Percentiles rank a stretch among this genome's conserved stretches.
phyloP scores from a whole-genome alignment of 2,888 invertebrate genomes.

The Apotomis turbidana region DNA sequence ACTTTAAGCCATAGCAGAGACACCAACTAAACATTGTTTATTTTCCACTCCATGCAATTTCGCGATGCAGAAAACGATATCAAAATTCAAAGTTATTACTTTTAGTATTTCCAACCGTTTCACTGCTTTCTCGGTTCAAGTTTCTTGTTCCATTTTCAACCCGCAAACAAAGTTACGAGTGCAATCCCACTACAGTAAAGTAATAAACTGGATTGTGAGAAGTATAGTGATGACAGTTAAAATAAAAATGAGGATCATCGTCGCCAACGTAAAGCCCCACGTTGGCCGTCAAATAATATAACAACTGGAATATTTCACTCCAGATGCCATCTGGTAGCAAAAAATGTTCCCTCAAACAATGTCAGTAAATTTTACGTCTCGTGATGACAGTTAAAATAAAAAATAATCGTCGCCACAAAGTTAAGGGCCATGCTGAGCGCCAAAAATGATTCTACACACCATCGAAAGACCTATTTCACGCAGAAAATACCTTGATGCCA shows the following conservation, averaged over 20 bases:
- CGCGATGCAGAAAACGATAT: conserved; percentile 17
- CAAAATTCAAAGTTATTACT: conserved; percentile 34
- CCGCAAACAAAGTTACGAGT: conserved; percentile 25
- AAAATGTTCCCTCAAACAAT: neutral
- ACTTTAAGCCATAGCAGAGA: conserved; percentile 3
- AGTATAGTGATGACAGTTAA: conserved; percentile 28
- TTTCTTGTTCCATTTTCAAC: conserved; percentile 26
- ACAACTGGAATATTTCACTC: neutral
- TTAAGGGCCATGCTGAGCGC: conserved; percentile 13
- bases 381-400: conserved; percentile 33
- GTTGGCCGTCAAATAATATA: conserved; percentile 11
- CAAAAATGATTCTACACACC: neutral
- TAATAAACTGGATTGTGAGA: conserved; percentile 30
- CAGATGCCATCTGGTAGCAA: neutral
- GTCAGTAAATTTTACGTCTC: neutral
- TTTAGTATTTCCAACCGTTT: conserved; percentile 22
- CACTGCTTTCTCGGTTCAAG: conserved; percentile 24
- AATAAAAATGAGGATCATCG: conserved; percentile 32
- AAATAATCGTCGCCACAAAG: conserved; percentile 46
- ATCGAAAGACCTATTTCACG: neutral
- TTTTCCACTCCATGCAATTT: conserved; percentile 27
- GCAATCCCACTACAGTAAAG: conserved; percentile 22
- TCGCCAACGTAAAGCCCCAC: conserved; percentile 46
- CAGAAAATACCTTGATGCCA: neutral
- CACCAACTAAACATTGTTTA: conserved; percentile 15